Base-by-base conservation (phyloP, 2,113 vertebrate genomes). In the Ammospiza nelsoni region DNA sequence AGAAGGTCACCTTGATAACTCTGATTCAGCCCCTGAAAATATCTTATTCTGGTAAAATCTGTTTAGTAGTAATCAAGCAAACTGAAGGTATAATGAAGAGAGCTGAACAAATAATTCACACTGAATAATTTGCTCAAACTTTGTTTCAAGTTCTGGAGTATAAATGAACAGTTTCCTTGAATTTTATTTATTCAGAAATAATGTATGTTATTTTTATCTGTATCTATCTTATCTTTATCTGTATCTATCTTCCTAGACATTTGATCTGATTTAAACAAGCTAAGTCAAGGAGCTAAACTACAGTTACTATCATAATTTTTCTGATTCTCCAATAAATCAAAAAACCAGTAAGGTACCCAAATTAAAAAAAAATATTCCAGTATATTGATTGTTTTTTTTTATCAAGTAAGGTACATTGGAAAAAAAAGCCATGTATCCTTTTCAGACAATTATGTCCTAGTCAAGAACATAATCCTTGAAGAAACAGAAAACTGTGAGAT, bases 31-130 rank as follows among this genome's bases (percentile, higher is more conserved):
- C 68, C 17, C 66, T 62, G 57, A 78, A 95, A 91, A 86, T 57
- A 76, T 17, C 33, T 78, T 87, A 41, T 86, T 90, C 61, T 73
- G 23, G 37, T 39, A 72, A 92, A 95, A 43, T 55, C 61, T 95
- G 68, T 88, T 97, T 93, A 73, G 74, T 33, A 66, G 87, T 87
- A 97, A 95, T 95, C 91, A 96, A 93, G 87, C 27, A 95, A 94
- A 80, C 59, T 63, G 69, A 87, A 80, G 66, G 54, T 85, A 85
- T 92, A 96, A 96, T 91, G 87, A 94, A 85, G 75, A 87, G 59
- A 92, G 41, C n/a, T 93, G 91, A 96, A 89, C 80, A 97, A 96
- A 95, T 96, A 97, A 97, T 97, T 96, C 91, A 92, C 94, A 44
- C 82, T 95, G 95, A 96, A 96, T 96, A 96, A 97, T 96, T 96